Evolutionary conservation across 2,113 vertebrate species (phyloP).

Genomic region (Solea senegalensis): DNA sequence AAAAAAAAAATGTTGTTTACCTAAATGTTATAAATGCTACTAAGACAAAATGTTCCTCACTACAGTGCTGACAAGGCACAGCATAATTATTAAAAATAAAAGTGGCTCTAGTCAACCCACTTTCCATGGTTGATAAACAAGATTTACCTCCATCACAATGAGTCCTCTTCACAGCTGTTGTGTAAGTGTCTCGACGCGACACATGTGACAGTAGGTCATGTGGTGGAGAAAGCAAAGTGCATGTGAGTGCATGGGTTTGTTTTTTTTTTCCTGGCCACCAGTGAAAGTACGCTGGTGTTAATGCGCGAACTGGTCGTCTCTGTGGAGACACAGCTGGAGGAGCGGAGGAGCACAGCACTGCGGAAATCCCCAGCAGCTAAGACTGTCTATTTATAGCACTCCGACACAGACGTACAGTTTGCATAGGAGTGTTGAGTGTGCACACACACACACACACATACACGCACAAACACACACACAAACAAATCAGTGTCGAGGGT

Average conservation of each 20-base stretch:
- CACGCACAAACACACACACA: conserved; percentile 3
- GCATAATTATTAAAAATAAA: conserved; percentile 18
- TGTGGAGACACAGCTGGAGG: conserved; percentile 66
- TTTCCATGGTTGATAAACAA: conserved; percentile 36
- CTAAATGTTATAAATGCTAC: not conserved
- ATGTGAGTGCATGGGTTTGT: not conserved
- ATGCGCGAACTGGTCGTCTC: conserved; percentile 60
- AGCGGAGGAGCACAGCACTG: conserved; percentile 67
- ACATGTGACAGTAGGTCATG: conserved; percentile 58
- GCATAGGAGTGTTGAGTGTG: conserved; percentile 27
- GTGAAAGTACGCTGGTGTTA: conserved; percentile 38
- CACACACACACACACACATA: conserved; percentile 15
- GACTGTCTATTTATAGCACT: conserved; percentile 75
- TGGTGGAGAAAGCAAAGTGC: conserved; percentile 1
- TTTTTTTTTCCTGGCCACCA: conserved; percentile 23
- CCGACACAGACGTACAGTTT: conserved; percentile 50
- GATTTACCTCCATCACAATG: conserved; percentile 36
- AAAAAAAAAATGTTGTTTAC: no score
- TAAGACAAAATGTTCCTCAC: not conserved
- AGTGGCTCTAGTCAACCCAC: conserved; percentile 12
- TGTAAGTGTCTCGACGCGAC: conserved; percentile 40
- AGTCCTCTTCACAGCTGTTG: conserved; percentile 42
- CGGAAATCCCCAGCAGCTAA: conserved; percentile 75
- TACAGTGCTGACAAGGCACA: not conserved
- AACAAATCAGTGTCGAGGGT: conserved; percentile 25